phyloP scores from a whole-genome alignment of 2,797 vertebrate species.

The Semotilus atromaculatus region DNA sequence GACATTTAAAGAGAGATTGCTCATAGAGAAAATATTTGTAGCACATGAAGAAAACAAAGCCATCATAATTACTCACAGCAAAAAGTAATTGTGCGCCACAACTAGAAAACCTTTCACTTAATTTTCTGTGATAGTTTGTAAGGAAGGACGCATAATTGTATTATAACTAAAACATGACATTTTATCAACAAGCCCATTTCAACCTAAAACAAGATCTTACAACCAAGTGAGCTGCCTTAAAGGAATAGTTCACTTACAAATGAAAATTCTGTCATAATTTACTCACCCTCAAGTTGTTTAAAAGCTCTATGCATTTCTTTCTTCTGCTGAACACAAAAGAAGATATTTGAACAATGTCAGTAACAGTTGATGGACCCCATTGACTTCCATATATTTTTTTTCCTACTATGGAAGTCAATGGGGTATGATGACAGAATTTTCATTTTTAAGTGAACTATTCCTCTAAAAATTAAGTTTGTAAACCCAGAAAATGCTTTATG shows the following conservation, averaged over 20 bases:
- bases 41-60: slow-evolving; percentile 34
- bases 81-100: slow-evolving; percentile 46
- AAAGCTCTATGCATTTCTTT: too few species aligned
- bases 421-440: too few species aligned
- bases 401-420: too few species aligned
- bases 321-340: too few species aligned
- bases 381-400: too few species aligned
- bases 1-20: slow-evolving; percentile 59
- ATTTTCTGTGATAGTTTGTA: neutral
- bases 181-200: neutral
- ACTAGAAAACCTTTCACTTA: slow-evolving; percentile 20
- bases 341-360: too few species aligned
- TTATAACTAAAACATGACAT: slow-evolving; percentile 25
- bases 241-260: too few species aligned
- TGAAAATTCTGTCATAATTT: too few species aligned
- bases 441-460: too few species aligned
- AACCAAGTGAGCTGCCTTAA: neutral
- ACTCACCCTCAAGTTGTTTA: too few species aligned
- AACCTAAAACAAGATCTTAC: neutral
- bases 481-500: neutral
- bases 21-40: slow-evolving; percentile 46
- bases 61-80: slow-evolving; percentile 34
- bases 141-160: neutral
- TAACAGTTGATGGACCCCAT: too few species aligned
- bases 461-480: neutral